phyloP scores from a whole-genome alignment of 1,140 invertebrate species.

The Bombus soroeensis region DNA sequence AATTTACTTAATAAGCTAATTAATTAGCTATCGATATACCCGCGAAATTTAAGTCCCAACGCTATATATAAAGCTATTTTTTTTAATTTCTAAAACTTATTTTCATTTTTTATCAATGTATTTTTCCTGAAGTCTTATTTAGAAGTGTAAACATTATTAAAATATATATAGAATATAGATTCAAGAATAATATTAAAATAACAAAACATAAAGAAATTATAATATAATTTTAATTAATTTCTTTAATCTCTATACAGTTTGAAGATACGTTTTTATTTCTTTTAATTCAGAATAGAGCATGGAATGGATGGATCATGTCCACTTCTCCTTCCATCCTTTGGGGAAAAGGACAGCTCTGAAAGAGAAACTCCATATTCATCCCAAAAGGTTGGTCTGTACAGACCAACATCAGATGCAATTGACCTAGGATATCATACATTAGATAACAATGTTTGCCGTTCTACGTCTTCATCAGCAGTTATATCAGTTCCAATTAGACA shows the following conservation, averaged over 20 bases:
- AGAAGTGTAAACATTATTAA: neutral
- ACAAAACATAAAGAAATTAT: slow-evolving; percentile 1
- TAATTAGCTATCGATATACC: slow-evolving; percentile 3
- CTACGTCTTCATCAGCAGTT: slow-evolving; percentile 67
- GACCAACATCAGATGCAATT: slow-evolving; percentile 73
- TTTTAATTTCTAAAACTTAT: slow-evolving; percentile 27
- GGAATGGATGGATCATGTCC: slow-evolving; percentile 80
- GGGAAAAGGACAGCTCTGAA: slow-evolving; percentile 67
- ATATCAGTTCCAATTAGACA: slow-evolving; percentile 58
- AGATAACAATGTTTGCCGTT: slow-evolving; percentile 76
- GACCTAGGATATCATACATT: slow-evolving; percentile 80
- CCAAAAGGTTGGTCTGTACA: slow-evolving; percentile 72
- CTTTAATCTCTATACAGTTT: neutral
- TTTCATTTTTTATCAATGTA: neutral
- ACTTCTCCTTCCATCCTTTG: slow-evolving; percentile 72
- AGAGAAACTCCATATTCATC: slow-evolving; percentile 64
- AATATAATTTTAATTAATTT: slow-evolving; percentile 1
- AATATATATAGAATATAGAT: neutral
- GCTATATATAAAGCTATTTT: neutral
- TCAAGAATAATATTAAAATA: neutral
- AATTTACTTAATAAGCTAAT: neutral
- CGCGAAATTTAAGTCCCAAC: slow-evolving; percentile 46
- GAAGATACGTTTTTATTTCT: neutral
- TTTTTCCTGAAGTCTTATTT: neutral
- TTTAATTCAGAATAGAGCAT: slow-evolving; percentile 75